phyloP scores from a whole-genome alignment of 2,888 invertebrate genomes.

The Megamerina dolium region DNA sequence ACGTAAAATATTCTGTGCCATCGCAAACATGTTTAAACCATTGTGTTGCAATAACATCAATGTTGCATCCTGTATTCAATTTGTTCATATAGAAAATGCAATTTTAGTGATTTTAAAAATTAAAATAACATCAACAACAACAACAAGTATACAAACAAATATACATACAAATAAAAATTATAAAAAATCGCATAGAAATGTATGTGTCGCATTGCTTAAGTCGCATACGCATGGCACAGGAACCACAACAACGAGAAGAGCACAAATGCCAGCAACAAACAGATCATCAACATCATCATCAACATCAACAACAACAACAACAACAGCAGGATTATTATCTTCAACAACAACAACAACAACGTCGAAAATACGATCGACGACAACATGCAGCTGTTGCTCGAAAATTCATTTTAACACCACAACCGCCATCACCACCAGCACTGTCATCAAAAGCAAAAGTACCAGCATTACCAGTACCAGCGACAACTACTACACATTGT shows the following conservation, averaged over 20 bases:
- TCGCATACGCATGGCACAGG: no score
- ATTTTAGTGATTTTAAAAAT: no score
- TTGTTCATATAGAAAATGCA: no score
- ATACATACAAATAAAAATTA: no score
- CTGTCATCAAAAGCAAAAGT: constrained; percentile 8
- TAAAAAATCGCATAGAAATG: constrained; percentile 30
- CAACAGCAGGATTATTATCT: constrained; percentile 14
- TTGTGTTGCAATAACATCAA: constrained; percentile 20
- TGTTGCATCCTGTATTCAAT: constrained; percentile 19
- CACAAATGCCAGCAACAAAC: constrained; percentile 10
- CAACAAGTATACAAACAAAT: no score
- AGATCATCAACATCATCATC: constrained; percentile 11
- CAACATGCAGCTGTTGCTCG: no score
- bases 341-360: constrained; percentile 5
- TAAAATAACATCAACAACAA: no score
- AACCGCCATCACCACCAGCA: constrained; percentile 4
- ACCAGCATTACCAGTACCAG: constrained; percentile 4
- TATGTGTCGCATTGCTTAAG: constrained; percentile 26
- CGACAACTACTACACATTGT: constrained; percentile 19
- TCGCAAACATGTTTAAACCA: constrained; percentile 26
- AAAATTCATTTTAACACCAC: constrained; percentile 6
- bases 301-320: constrained; percentile 8
- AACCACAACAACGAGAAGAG: no score
- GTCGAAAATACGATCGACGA: constrained; percentile 6
- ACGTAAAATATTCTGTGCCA: constrained; percentile 12